These are phyloP conservation scores for Ctenosaura bakeri DNA, from an alignment of 2,797 vertebrate genomes.

Conservation along the genomic window DNA sequence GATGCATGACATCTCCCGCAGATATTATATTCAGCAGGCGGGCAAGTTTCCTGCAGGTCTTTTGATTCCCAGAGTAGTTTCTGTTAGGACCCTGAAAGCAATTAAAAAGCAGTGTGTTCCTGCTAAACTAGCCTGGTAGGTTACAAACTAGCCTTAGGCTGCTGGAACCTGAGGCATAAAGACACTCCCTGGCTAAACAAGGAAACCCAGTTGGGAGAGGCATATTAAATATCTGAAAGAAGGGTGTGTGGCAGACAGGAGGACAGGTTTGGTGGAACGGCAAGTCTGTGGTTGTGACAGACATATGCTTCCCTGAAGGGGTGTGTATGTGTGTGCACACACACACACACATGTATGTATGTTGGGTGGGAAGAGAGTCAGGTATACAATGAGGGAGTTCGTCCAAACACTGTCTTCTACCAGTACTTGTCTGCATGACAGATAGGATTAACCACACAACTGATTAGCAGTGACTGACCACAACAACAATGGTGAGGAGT, in stretches of 20 bases:
- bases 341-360: background rate
- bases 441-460: background rate
- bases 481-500: background rate
- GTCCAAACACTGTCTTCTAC: background rate
- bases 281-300: slow-evolving; percentile 5
- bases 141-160: slow-evolving; percentile 46
- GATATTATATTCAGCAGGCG: slow-evolving; percentile 25
- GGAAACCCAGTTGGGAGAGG: slow-evolving; percentile 43
- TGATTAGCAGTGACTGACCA: background rate
- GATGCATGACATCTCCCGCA: background rate
- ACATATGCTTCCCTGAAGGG: background rate
- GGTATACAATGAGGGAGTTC: background rate
- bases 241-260: slow-evolving; percentile 14
- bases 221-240: background rate
- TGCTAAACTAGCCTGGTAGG: slow-evolving; percentile 68
- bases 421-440: background rate
- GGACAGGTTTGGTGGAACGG: slow-evolving; percentile 8
- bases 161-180: slow-evolving; percentile 28
- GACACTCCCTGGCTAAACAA: slow-evolving; percentile 53
- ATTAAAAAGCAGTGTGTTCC: slow-evolving; percentile 65
- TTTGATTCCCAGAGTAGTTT: slow-evolving; percentile 14
- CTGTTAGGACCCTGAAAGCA: slow-evolving; percentile 17
- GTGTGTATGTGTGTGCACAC: background rate
- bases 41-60: fast-evolving
- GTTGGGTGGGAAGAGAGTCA: background rate